Evolutionary conservation across 1,140 invertebrate genomes (phyloP).

Genomic region (Panagrolaimus sp.): DNA sequence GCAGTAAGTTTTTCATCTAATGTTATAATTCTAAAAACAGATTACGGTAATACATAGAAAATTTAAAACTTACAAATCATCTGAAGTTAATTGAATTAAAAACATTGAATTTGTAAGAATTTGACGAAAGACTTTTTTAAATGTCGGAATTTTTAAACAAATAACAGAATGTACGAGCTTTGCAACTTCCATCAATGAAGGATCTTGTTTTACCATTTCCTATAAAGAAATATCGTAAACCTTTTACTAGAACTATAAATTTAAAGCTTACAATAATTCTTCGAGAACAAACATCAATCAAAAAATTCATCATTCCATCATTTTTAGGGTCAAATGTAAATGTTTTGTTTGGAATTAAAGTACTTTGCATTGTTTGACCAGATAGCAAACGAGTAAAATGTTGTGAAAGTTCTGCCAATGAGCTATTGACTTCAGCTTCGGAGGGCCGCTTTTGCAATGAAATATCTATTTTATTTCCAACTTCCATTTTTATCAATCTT

Average conservation of each 20-base stretch:
- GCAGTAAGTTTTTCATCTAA: background rate
- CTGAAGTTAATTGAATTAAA: slow-evolving; percentile 3
- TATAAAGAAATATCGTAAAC: background rate
- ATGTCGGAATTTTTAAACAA: background rate
- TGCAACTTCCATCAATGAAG: background rate
- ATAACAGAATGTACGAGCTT: background rate
- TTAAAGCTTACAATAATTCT: slow-evolving; percentile 6
- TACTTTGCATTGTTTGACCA: background rate
- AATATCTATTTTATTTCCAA: background rate
- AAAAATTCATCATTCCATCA: slow-evolving; percentile 18
- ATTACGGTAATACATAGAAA: background rate
- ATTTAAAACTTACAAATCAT: slow-evolving; percentile 1
- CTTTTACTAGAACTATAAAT: background rate
- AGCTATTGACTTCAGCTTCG: background rate
- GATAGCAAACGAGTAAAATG: too few species aligned
- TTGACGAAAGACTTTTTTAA: background rate
- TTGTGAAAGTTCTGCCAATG: too few species aligned
- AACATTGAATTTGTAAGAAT: background rate
- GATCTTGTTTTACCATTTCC: slow-evolving; percentile 12
- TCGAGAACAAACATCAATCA: slow-evolving; percentile 8
- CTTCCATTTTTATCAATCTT: background rate
- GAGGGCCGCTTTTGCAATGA: background rate
- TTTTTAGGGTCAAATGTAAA: slow-evolving; percentile 16
- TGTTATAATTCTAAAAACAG: background rate
- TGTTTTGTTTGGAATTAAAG: background rate